These are phyloP conservation scores for Hormiphora californensis DNA, from an alignment of 37 sponge, comb jelly and placozoan genomes.

Conservation along the genomic window DNA sequence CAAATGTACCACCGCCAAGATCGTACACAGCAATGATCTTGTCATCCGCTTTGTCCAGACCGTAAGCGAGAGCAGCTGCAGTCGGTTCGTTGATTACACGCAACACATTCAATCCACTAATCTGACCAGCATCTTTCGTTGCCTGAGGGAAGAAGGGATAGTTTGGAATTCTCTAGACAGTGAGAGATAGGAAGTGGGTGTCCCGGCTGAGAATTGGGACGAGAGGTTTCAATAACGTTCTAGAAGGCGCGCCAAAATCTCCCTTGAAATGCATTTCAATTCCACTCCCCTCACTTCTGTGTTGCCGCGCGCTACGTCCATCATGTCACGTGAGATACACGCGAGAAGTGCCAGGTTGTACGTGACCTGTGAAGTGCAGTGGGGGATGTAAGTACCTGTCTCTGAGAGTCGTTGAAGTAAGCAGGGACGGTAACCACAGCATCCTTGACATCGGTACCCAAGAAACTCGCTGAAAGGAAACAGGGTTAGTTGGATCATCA, in stretches of 20 bases:
- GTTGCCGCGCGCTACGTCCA: no score
- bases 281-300: no score
- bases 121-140: conserved; percentile 98
- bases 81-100: conserved; percentile 99
- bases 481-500: neutral
- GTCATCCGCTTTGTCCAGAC: conserved; percentile 80
- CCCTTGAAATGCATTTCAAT: no score
- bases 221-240: neutral
- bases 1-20: conserved; percentile 98
- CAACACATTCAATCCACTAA: conserved; percentile 89
- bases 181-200: no score
- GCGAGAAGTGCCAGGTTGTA: no score
- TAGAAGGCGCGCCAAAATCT: neutral
- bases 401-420: conserved; percentile 99
- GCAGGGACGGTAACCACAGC: conserved; percentile 98
- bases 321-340: no score
- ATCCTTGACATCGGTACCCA: conserved; percentile 73
- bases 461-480: conserved; percentile 68
- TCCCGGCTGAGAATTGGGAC: no score
- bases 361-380: neutral
- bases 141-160: no score
- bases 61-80: conserved; percentile 97
- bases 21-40: conserved; percentile 96
- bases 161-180: no score
- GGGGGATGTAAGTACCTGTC: conserved; percentile 65